Percentiles rank a stretch among this genome's conserved stretches.
Conservation (phyloP, 2,797 vertebrate genomes). For the Eulemur coronatus region DNA sequence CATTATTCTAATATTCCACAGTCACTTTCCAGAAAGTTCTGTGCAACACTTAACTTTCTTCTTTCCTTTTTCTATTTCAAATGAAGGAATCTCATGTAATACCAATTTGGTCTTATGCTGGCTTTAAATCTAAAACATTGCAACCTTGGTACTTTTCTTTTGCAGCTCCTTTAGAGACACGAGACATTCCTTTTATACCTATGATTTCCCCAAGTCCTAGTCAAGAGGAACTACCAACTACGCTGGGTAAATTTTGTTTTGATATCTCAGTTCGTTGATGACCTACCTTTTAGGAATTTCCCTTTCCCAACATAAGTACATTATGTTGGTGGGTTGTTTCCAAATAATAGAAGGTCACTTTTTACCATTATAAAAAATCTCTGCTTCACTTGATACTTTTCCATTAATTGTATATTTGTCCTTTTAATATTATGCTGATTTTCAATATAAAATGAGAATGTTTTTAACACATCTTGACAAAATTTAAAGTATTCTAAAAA, state of each 20-base stretch:
- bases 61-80: slow-evolving; percentile 55
- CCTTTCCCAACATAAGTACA: background rate
- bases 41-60: slow-evolving; percentile 23
- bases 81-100: background rate
- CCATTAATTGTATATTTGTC: background rate
- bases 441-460: slow-evolving; percentile 22
- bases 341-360: background rate
- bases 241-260: slow-evolving; percentile 69
- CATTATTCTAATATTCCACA: background rate
- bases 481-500: background rate
- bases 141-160: slow-evolving; percentile 68
- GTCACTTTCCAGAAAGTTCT: slow-evolving; percentile 4
- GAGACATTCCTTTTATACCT: slow-evolving; percentile 71
- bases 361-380: background rate
- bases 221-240: slow-evolving; percentile 65
- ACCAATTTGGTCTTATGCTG: slow-evolving; percentile 6
- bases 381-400: background rate
- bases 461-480: background rate
- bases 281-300: background rate
- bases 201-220: slow-evolving; percentile 78
- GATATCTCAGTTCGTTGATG: background rate
- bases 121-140: slow-evolving; percentile 31
- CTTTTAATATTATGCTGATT: background rate
- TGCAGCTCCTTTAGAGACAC: slow-evolving; percentile 83
- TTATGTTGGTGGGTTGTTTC: background rate